phyloP scores from a whole-genome alignment of 2,113 vertebrate genomes.

The Hippocampus mohnikei region DNA sequence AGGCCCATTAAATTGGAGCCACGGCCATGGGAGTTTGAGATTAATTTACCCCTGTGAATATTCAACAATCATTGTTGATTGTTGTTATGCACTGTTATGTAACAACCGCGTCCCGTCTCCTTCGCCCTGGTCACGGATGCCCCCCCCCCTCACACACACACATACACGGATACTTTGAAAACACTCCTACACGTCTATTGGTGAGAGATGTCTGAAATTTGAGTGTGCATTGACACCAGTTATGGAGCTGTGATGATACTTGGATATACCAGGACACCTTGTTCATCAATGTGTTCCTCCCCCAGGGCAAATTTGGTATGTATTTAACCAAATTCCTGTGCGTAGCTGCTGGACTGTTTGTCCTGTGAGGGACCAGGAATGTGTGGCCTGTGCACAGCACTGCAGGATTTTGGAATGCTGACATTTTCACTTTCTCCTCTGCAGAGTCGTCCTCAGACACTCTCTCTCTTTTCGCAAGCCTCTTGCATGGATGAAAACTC shows the following conservation, averaged over 20 bases:
- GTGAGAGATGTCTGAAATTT: slow-evolving; percentile 29
- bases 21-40: too few relatives aligned
- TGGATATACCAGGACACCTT: slow-evolving; percentile 23
- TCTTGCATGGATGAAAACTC: slow-evolving; percentile 42
- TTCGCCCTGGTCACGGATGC: background rate
- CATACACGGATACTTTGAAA: slow-evolving; percentile 22
- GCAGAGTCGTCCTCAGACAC: slow-evolving; percentile 43
- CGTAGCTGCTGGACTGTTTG: slow-evolving; percentile 18
- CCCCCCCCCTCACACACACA: slow-evolving; percentile 2
- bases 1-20: background rate
- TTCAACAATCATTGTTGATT: background rate
- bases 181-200: slow-evolving; percentile 6
- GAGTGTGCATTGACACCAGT: slow-evolving; percentile 39
- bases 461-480: slow-evolving; percentile 47
- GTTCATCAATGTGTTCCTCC: slow-evolving; percentile 15
- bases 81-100: slow-evolving; percentile 34
- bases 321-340: slow-evolving; percentile 2
- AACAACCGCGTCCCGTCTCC: slow-evolving; percentile 29
- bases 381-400: slow-evolving; percentile 19
- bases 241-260: slow-evolving; percentile 26
- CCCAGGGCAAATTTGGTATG: slow-evolving; percentile 5
- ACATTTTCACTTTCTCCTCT: slow-evolving; percentile 55
- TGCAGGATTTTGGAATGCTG: slow-evolving; percentile 34
- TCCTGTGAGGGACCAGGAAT: slow-evolving; percentile 33
- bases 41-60: too few relatives aligned